Evolutionary conservation across 2,113 vertebrate genomes (phyloP).

Genomic region (Otis tarda): DNA sequence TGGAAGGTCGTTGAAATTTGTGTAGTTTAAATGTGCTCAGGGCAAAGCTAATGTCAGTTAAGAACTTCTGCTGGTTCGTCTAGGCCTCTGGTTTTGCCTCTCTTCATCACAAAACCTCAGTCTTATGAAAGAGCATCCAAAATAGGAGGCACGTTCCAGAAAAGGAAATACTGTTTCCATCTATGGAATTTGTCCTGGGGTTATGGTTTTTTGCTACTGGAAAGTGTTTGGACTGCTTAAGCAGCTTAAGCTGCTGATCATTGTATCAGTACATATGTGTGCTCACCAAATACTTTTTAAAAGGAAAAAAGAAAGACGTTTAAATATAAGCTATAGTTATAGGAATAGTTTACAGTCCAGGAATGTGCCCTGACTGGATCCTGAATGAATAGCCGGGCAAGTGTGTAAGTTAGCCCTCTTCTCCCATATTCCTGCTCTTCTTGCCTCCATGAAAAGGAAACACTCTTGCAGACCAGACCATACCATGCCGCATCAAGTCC

Average conservation of each 20-base stretch:
- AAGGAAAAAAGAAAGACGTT: neutral
- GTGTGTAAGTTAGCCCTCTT: neutral
- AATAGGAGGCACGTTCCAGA: neutral
- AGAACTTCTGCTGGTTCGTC: neutral
- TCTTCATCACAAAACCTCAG: neutral
- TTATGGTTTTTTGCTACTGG: neutral
- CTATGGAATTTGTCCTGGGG: neutral
- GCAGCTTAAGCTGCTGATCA: neutral
- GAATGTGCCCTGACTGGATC: neutral
- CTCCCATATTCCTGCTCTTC: neutral
- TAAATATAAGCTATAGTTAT: neutral
- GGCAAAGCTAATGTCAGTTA: neutral
- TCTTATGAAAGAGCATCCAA: neutral
- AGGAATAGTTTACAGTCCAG: neutral
- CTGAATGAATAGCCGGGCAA: neutral
- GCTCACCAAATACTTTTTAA: neutral
- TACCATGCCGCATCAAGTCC: neutral
- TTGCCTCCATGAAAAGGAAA: neutral
- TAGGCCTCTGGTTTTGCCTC: neutral
- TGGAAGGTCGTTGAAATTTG: neutral
- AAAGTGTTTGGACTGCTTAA: neutral
- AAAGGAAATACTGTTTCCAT: neutral
- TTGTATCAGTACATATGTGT: neutral
- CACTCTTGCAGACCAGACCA: neutral
- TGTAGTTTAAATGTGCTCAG: neutral